phyloP scores from a whole-genome alignment of 1,140 invertebrate genomes.

The Radopholus similis region DNA sequence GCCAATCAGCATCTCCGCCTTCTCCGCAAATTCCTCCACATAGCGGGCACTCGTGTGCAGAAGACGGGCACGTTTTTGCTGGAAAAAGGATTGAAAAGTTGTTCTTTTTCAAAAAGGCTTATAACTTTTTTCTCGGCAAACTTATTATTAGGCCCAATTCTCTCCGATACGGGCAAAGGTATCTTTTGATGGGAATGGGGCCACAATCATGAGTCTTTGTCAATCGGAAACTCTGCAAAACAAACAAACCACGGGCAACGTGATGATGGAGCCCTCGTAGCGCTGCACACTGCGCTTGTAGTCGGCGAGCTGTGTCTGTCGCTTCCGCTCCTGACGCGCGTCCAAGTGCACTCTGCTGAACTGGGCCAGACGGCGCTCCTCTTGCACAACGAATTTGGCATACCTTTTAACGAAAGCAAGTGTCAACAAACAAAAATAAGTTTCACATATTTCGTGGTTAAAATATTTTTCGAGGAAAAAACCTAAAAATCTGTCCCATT shows the following conservation, averaged over 20 bases:
- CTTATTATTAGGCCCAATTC: too few species aligned
- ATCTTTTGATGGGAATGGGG: neutral
- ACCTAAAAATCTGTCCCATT: too few species aligned
- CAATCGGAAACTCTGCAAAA: neutral
- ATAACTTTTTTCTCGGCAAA: neutral
- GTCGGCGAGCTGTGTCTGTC: constrained; percentile 4
- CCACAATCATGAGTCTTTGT: neutral
- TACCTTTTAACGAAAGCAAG: constrained; percentile 32
- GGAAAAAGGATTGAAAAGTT: constrained; percentile 9
- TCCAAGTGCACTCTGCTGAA: constrained; percentile 21
- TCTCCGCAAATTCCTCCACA: constrained; percentile 41
- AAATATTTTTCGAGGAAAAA: too few species aligned
- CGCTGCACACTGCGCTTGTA: constrained; percentile 19
- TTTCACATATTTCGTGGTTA: too few species aligned
- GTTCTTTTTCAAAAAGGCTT: neutral
- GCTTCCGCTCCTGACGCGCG: constrained; percentile 34
- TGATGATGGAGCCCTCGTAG: neutral
- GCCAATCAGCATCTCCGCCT: constrained; percentile 40
- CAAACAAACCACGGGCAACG: neutral
- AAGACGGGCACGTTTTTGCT: constrained; percentile 30
- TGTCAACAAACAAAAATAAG: too few species aligned
- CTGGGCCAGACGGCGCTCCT: constrained; percentile 32
- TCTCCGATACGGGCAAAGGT: too few species aligned
- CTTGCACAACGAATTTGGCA: constrained; percentile 38
- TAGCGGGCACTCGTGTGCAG: constrained; percentile 37